These are phyloP conservation scores for Myotis daubentonii DNA, from an alignment of 2,797 vertebrate genomes.

Conservation along the genomic window DNA sequence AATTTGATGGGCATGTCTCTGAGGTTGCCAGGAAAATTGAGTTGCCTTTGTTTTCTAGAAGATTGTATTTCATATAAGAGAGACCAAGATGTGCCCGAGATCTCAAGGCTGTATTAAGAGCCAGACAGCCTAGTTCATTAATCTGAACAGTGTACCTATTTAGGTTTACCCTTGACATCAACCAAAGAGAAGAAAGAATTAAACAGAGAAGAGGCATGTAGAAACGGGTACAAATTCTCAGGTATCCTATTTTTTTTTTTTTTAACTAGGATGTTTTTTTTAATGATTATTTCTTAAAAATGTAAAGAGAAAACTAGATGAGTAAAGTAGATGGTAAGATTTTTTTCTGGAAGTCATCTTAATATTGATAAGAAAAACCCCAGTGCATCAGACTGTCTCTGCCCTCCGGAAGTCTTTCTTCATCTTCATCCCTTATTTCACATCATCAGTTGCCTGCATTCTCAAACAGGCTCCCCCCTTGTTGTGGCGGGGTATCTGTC, in stretches of 20 bases:
- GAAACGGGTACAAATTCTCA: neutral
- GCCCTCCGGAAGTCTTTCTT: neutral
- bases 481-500: neutral
- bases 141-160: neutral
- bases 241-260: neutral
- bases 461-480: neutral
- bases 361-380: neutral
- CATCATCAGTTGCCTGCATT: neutral
- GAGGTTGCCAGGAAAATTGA: slow-evolving; percentile 61
- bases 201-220: neutral
- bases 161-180: slow-evolving; percentile 28
- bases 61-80: slow-evolving; percentile 45
- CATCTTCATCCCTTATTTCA: neutral
- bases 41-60: slow-evolving; percentile 57
- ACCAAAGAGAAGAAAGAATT: neutral
- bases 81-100: neutral
- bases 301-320: neutral
- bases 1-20: slow-evolving; percentile 44
- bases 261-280: slow-evolving; percentile 32
- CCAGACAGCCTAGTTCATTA: slow-evolving; percentile 28
- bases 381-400: neutral
- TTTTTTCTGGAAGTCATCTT: slow-evolving; percentile 26
- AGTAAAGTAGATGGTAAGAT: neutral
- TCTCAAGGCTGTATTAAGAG: neutral
- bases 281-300: slow-evolving; percentile 10